Evolutionary conservation across 1,140 invertebrate species (phyloP).

Genomic region (Melipona quadrifasciata): DNA sequence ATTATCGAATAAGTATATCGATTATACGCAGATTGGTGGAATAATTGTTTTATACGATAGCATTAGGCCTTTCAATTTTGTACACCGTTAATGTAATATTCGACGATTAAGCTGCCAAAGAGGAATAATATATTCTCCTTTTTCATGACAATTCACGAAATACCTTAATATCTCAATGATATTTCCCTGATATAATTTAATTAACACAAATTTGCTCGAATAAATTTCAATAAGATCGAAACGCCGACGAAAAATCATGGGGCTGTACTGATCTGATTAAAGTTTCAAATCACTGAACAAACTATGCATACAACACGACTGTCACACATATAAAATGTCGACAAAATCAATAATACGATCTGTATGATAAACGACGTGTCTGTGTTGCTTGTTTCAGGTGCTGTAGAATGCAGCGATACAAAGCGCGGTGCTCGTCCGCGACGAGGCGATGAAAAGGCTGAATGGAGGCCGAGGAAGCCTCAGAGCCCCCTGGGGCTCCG

Average conservation of each 20-base stretch:
- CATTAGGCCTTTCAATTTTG: background rate
- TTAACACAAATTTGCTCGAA: background rate
- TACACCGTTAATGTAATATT: background rate
- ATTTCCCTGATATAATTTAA: background rate
- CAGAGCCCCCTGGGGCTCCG: slow-evolving; percentile 79
- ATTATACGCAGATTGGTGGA: background rate
- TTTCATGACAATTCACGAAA: background rate
- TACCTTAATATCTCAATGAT: background rate
- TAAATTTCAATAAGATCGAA: background rate
- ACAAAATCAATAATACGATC: background rate
- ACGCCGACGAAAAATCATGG: background rate
- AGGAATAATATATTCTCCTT: background rate
- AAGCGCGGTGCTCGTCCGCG: slow-evolving; percentile 61
- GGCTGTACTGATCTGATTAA: too few relatives aligned
- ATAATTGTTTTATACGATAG: background rate
- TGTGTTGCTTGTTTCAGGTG: slow-evolving; percentile 61
- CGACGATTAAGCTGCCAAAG: background rate
- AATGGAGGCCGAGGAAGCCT: slow-evolving; percentile 80
- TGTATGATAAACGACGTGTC: background rate
- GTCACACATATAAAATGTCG: background rate
- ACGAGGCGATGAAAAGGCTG: slow-evolving; percentile 78
- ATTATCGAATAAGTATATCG: background rate
- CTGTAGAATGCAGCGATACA: slow-evolving; percentile 70
- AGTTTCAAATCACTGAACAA: background rate
- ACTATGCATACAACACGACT: background rate